Base-by-base conservation (phyloP, 2,113 vertebrate genomes). In the Chaetodon auriga region DNA sequence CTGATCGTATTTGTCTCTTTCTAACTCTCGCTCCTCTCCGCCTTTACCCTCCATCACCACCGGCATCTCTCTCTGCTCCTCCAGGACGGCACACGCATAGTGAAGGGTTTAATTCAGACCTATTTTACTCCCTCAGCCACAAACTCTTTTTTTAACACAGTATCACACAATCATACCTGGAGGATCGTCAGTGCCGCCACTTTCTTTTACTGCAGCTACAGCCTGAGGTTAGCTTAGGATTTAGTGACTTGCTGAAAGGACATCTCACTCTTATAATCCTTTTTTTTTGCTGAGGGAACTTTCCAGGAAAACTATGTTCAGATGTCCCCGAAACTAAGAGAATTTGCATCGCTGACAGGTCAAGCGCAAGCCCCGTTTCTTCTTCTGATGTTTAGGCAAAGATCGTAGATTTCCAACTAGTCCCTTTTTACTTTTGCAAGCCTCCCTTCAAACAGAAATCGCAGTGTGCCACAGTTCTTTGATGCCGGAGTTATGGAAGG, bases 171-270 rank as follows among this genome's bases (percentile, higher is more conserved):
- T 61, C 48, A 48, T 43, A 85, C 66, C 74, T 64, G 49, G 43
- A 23, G 23, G 15, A 83, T 35, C 35, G 66, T 45, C 73, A 35
- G 35, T 14, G 66, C 15, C 9, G 41, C 43, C 2, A 19, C 62
- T 71, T 30, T 8, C 15, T 54, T 62, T 68, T 64, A 70, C 48
- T 25, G 62, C n/a, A 60, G 60, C 74, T 51, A 57, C 11, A 25
- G 23, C 68, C 48, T 16, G 16, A 71, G 72, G 18, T 8, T 19
- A 70, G 58, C 73, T 84, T 2, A 35, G 53, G 68, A 86, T 66
- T 53, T 83, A 51, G 64, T 69, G 23, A 38, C n/a, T 60, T 64
- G 48, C 61, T 63, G 81, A 79, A 76, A 79, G 14, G 53, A 45
- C 70, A 57, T 55, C 62, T 82, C 19, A 13, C 55, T 36, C 30